Evolutionary conservation across 2,797 vertebrate species (phyloP).

Genomic region (Centropyge bicolor): DNA sequence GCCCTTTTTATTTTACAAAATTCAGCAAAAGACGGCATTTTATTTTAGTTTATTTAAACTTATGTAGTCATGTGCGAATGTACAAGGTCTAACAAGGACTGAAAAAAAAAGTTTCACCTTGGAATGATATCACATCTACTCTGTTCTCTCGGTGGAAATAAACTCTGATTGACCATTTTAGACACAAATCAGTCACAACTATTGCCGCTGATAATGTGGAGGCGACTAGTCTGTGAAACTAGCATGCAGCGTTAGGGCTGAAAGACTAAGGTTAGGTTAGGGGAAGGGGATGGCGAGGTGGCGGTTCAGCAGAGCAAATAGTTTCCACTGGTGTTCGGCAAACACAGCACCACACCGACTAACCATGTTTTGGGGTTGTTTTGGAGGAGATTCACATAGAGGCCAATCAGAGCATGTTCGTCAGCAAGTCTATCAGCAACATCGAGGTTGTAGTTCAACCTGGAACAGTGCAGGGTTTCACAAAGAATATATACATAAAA

Average conservation of each 20-base stretch:
- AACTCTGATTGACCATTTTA: not conserved
- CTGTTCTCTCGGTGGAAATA: not conserved
- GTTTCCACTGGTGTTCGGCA: slow-evolving; percentile 62
- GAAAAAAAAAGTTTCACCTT: not conserved
- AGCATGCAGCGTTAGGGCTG: slow-evolving; percentile 60
- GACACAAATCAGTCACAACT: slow-evolving; percentile 8
- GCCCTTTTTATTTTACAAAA: not conserved
- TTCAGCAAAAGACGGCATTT: not conserved
- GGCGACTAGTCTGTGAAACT: slow-evolving; percentile 7
- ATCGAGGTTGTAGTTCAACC: slow-evolving; percentile 97
- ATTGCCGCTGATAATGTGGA: slow-evolving; percentile 7
- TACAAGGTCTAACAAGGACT: not conserved
- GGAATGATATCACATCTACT: not conserved
- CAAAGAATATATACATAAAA: slow-evolving; percentile 78
- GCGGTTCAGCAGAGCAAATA: slow-evolving; percentile 56
- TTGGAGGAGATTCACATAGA: slow-evolving; percentile 98
- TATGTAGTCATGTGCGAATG: not conserved
- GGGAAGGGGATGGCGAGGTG: slow-evolving; percentile 33
- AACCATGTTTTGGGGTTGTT: slow-evolving; percentile 93
- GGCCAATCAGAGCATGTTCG: slow-evolving; percentile 98
- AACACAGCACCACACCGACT: slow-evolving; percentile 89
- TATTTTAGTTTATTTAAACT: not conserved
- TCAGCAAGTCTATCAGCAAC: slow-evolving; percentile 99
- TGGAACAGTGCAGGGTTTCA: slow-evolving; percentile 87
- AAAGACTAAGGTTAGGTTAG: slow-evolving; percentile 44